Base-by-base conservation (phyloP, 2,888 invertebrate species). In the Gisinianus flammeolus region DNA sequence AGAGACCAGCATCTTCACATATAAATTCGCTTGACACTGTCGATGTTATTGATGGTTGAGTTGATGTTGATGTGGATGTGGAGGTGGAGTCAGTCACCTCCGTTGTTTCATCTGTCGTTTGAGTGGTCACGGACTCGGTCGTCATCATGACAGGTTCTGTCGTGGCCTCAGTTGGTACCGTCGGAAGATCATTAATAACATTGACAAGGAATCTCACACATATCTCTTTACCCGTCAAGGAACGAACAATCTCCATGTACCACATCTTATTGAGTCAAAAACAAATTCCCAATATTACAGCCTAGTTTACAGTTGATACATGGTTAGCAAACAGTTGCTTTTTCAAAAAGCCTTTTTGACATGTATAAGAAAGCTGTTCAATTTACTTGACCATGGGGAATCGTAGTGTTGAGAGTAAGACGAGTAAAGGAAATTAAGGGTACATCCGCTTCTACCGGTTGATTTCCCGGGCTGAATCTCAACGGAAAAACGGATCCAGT, bases 181-280 rank as follows among this genome's bases (percentile, higher is more conserved):
- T 52, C 12, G 67, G 30, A 31, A n/a, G 26, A 16, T 31, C 22
- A 35, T 22, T 35, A 33, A 26, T 52, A 31, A 76, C 31, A 22
- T 24, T 3, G 12, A 66, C 30, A 19, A 26, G 28, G 10, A 64
- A 19, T 10, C 44, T 24, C 2, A 52, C 66, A 30, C 74, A 75
- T 19, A 75, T 52, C 1, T 35, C 44, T 8, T 35, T 31, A 12
- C 26, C 44, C 26, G 35, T 30, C 12, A 64, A 66, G 0, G 33
- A 22, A 4, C 74, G 33, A 6, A 44, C 16, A 24, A 75, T 30
- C n/a, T 75, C 66, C 66, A 75, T 31, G 30, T 66, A 19, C 66
- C 64, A 64, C 22, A 19, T n/a, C 74, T 75, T 26, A 69, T 8
- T 12, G 62, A 24, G 28, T n/a, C 8, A 16, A 16, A 66, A 12